Base-by-base conservation (phyloP, 2,113 vertebrate species). In the Bubalus kerabau region DNA sequence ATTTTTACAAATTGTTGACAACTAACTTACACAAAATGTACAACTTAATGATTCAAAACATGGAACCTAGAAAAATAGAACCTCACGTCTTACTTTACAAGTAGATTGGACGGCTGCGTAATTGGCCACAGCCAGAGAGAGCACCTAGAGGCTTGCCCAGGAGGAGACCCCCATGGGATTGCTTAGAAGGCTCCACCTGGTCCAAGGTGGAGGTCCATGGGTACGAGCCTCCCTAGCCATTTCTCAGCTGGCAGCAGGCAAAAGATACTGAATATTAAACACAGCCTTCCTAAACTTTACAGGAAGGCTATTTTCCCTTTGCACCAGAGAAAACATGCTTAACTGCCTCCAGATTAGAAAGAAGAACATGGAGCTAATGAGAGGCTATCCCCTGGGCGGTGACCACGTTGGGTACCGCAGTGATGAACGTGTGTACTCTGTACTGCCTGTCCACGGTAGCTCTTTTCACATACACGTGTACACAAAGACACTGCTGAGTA, bases 401-500 rank as follows among this genome's bases (percentile, higher is more conserved):
- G 24, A 13, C 16, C 54, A 7, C 0, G 1, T 48, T 32, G 24
- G 8, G 32, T 8, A 2, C 60, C 30, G 19, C 87, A 52, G n/a
- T 6, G n/a, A 9, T 0, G 11, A 57, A 0, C 0, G 0, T 16
- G 46, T 0, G 21, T 80, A 16, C 60, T 64, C 30, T 30, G 60
- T 21, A 7, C 10, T 1, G 2, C 1, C 12, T 2, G 12, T 1
- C 3, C 6, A 4, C 7, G 7, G 14, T 0, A 26, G 14, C 7
- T 7, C 10, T 54, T 40, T n/a, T 40, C 84, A 32, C 2, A 52
- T 0, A 24, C 13, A 4, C 3, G 0, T 6, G 14, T 1, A n/a
- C 9, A 13, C 3, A 21, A 46, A 86, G 56, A 43, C 12, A 0
- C 32, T 50, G 64, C 8, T 32, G 84, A 60, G 19, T 17, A 24